phyloP scores from a whole-genome alignment of 2,888 invertebrate species.

The Operophtera brumata region DNA sequence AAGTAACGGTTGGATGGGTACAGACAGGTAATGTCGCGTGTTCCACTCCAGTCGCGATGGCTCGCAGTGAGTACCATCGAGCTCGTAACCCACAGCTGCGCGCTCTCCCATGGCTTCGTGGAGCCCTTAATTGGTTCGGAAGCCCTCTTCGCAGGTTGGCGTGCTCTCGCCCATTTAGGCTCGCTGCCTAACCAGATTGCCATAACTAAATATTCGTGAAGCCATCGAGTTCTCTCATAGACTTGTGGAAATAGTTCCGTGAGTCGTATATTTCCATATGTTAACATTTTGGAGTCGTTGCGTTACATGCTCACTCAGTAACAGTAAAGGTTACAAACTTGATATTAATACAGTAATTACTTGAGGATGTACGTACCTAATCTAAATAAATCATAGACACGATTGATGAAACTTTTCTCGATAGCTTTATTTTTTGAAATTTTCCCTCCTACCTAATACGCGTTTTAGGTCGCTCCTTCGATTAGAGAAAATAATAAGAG shows the following conservation, averaged over 20 bases:
- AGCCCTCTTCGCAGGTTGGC: constrained; percentile 75
- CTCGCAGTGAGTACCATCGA: constrained; percentile 76
- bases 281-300: too few relatives aligned
- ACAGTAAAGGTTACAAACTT: too few relatives aligned
- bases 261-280: constrained; percentile 56
- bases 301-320: too few relatives aligned
- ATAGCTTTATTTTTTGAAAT: too few relatives aligned
- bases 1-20: constrained; percentile 45
- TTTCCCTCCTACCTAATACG: too few relatives aligned
- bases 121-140: constrained; percentile 78
- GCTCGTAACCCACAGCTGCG: constrained; percentile 71
- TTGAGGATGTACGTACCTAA: too few relatives aligned
- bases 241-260: constrained; percentile 53
- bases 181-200: constrained; percentile 75
- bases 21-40: constrained; percentile 56
- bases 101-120: constrained; percentile 75
- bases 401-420: too few relatives aligned
- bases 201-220: constrained; percentile 73
- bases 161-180: constrained; percentile 71
- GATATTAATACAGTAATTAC: too few relatives aligned
- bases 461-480: too few relatives aligned
- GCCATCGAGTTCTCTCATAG: constrained; percentile 61
- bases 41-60: constrained; percentile 60
- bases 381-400: too few relatives aligned
- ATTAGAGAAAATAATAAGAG: too few relatives aligned